Evolutionary conservation across 2,113 vertebrate genomes (phyloP), one percentile per base, ranked within the genome.

Genomic region (Ictalurus furcatus): DNA sequence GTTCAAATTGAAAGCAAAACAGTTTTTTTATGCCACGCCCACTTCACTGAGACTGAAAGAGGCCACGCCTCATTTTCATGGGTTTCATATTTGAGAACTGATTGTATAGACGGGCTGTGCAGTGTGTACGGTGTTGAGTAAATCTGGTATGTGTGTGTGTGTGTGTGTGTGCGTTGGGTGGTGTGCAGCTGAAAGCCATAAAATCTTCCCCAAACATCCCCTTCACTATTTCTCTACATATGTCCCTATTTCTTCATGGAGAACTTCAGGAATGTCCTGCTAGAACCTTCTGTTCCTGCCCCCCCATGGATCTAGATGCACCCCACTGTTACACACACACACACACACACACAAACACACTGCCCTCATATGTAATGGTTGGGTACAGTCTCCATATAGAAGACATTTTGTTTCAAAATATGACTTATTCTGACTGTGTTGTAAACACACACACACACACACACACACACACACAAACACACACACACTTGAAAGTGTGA

Each of bases 181-280:
- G 14, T 37, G 69, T 5, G 71, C 71, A 73, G 34, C 71, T 40
- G 71, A 73, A 73, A 21, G 17, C 6, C 34, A 37, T 73, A 73
- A 37, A 73, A 73, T 21, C 16, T 7, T 73, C 6, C 12, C 71
- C 14, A 3, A 19, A 37, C 16, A 37, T 17, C 17, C 44, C 6
- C 37, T 23, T 76, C 58, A 28, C 37, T 67, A 14, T 52, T 44
- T 69, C 44, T 69, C 6, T n/a, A 44, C 40, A 12, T 76, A 76
- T 76, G 21, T 25, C 37, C 9, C 37, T 76, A 2, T 37, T 73
- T 73, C 17, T 73, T 73, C 67, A 16, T 34, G n/a, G n/a, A 69
- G 67, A 69, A 30, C 13, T 30, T 63, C 34, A 63, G 82, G 82
- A 84, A 84, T 84, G 82, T 40, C 58, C 52, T 63, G 59, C 30